Evolutionary conservation across 2,797 vertebrate genomes (phyloP).

Genomic region (Phrynocephalus vlangalii): DNA sequence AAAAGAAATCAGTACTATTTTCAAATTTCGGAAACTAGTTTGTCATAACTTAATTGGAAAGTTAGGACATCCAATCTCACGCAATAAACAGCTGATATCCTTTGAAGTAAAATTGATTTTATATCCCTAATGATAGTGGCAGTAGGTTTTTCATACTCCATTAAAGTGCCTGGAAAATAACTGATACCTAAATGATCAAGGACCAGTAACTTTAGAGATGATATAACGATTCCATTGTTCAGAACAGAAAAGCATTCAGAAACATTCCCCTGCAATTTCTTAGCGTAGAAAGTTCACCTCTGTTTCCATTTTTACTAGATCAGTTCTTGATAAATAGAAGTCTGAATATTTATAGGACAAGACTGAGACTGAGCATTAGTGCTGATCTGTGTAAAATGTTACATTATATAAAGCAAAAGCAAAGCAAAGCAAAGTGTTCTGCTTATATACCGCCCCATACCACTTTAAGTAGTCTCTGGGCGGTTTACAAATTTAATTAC

Average conservation of each 20-base stretch:
- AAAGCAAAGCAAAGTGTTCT: no score
- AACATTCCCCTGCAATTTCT: slow-evolving; percentile 1
- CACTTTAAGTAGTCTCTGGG: no score
- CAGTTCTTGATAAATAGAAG: slow-evolving; percentile 8
- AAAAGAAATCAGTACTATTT: background rate
- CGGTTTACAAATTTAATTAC: no score
- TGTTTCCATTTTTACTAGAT: slow-evolving; percentile 30
- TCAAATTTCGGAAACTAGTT: slow-evolving; percentile 4
- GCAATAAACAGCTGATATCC: background rate
- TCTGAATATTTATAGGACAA: background rate
- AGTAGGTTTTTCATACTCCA: background rate
- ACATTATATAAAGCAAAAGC: background rate
- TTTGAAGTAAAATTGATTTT: slow-evolving; percentile 2
- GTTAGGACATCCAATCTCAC: background rate
- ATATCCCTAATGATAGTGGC: background rate
- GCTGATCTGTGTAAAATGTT: slow-evolving; percentile 1
- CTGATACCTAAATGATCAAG: slow-evolving; percentile 15
- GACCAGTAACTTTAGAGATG: background rate
- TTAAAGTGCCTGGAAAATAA: background rate
- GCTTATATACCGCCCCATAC: no score
- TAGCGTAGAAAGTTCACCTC: slow-evolving; percentile 28
- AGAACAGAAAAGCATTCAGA: background rate
- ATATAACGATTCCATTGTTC: background rate
- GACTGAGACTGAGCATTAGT: background rate
- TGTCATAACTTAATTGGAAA: slow-evolving; percentile 19